Evolutionary conservation across 2,113 vertebrate species (phyloP).

Genomic region (Pterocles burchelli): DNA sequence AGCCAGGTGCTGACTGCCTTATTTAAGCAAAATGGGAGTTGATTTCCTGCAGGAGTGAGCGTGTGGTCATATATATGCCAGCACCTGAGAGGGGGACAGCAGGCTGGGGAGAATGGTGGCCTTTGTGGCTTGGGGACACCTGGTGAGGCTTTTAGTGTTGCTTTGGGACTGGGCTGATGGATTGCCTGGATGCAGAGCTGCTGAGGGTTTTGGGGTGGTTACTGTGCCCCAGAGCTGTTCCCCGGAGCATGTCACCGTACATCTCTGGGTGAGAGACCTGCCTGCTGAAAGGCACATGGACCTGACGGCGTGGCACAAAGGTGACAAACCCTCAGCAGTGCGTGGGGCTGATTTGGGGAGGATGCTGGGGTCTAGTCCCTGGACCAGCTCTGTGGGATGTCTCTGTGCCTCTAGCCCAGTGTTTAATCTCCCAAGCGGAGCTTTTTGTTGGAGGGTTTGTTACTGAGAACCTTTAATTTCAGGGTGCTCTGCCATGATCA

Average conservation of each 20-base stretch:
- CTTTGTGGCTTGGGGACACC: neutral
- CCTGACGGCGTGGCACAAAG: neutral
- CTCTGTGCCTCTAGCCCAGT: neutral
- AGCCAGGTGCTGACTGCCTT: conserved; percentile 39
- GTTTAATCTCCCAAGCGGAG: rapidly evolving
- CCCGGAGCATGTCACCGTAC: neutral
- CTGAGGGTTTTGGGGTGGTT: neutral
- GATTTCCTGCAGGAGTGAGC: neutral
- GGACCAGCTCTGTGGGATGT: neutral
- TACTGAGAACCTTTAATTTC: neutral
- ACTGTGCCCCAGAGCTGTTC: neutral
- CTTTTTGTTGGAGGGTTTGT: neutral
- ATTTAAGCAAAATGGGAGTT: neutral
- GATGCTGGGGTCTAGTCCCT: neutral
- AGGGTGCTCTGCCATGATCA: rapidly evolving
- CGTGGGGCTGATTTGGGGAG: neutral
- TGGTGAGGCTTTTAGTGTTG: neutral
- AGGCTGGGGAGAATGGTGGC: neutral
- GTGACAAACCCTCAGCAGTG: neutral
- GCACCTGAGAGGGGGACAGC: neutral
- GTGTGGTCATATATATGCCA: neutral
- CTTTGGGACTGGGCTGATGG: neutral
- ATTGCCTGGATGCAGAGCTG: neutral
- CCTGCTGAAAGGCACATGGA: rapidly evolving
- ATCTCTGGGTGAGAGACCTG: neutral